These are phyloP conservation scores for Hemicrepidius hirtus DNA, from an alignment of 2,888 invertebrate genomes.

Conservation along the genomic window DNA sequence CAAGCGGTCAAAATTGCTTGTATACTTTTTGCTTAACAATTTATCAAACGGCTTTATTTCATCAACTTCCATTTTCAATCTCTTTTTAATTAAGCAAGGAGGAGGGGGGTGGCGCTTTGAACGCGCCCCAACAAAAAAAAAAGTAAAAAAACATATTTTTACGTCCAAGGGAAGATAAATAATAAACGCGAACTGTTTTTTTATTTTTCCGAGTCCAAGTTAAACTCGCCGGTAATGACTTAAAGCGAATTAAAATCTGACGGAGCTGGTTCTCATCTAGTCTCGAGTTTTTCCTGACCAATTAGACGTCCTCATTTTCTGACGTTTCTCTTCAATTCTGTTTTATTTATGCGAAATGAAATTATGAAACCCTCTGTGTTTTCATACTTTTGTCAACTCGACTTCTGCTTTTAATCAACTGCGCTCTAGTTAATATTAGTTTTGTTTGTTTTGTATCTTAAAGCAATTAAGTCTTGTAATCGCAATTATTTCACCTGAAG, in stretches of 20 bases:
- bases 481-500: slow-evolving; percentile 12
- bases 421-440: background rate
- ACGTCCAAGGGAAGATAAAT: background rate
- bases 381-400: slow-evolving; percentile 13
- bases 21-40: slow-evolving; percentile 1
- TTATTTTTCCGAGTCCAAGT: background rate
- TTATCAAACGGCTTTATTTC: slow-evolving; percentile 19
- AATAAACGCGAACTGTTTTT: slow-evolving; percentile 6
- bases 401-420: slow-evolving; percentile 14
- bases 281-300: slow-evolving; percentile 9
- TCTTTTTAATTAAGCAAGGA: slow-evolving; percentile 17
- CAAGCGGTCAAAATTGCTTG: no score
- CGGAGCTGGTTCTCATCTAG: slow-evolving; percentile 4
- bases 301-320: background rate
- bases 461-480: slow-evolving; percentile 11
- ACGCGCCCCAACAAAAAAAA: background rate
- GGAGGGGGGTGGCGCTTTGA: no score
- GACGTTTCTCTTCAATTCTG: background rate
- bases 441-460: background rate
- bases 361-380: slow-evolving; percentile 5
- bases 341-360: slow-evolving; percentile 22
- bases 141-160: background rate
- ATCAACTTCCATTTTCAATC: slow-evolving; percentile 22
- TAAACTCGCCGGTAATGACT: slow-evolving; percentile 14
- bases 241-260: slow-evolving; percentile 22